Evolutionary conservation across 2,113 vertebrate species (phyloP), one percentile per base, ranked within the genome.

Genomic region (Lethenteron reissneri): DNA sequence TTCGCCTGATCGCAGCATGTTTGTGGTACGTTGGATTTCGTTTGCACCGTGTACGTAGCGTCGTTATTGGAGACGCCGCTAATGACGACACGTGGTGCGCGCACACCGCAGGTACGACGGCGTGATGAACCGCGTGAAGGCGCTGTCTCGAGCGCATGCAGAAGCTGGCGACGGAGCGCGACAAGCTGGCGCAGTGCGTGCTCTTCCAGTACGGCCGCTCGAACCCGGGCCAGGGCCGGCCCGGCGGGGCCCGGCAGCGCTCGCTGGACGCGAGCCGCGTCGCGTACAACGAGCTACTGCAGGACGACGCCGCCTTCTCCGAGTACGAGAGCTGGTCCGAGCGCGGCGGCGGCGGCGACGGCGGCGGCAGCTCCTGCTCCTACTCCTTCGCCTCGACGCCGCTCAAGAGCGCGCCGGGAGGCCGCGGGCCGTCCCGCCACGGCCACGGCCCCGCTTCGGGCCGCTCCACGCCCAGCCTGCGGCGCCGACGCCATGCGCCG

Each of bases 291-390:
- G 80, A 82, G 25, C 81, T 86, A 74, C 79, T 88, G 12, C 78
- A 73, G 13, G 82, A 83, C 1, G 83, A 85, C 9, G 83, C 84
- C 82, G 82, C 81, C 1, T 78, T 83, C 1, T 84, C 84, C 0
- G 81, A 82, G 70, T 84, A 81, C 0, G 84, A 88, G 75, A 85
- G 79, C 70, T 88, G 86, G 84, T 83, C 84, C 1, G 81, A 83
- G 21, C 64, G 64, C 25, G 64, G 64, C 11, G 25, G 64, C 3
- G 64, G 64, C 10, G 64, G 64, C 9, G 21, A 8, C 21, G 64
- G n/a, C 25, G 81, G 76, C 75, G 25, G 64, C 25, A 9, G n/a
- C 25, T 2, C 25, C 25, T 10, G 64, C n/a, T 17, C n/a, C 25
- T 68, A 25, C 64, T 78, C 78, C 9, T 74, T 73, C 56, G 80